A percentile compares a stretch with the other conserved stretches of the same genome.
phyloP scores from a whole-genome alignment of 1,140 invertebrate species.

The Leucophenga varia region DNA sequence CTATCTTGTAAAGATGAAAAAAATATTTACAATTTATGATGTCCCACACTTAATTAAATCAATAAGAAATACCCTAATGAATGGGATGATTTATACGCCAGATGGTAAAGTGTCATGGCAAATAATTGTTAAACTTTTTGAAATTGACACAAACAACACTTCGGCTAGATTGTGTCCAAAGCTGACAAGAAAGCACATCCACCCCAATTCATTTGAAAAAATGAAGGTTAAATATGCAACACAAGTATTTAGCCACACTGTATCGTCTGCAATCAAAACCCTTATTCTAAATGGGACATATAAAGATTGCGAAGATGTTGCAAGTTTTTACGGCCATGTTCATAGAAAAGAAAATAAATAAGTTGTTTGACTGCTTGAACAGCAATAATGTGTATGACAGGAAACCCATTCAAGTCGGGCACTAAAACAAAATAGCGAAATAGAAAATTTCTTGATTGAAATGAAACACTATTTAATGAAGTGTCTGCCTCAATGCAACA shows the following conservation, averaged over 20 bases:
- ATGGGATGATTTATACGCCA: slow-evolving; percentile 3
- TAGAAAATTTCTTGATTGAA: neutral
- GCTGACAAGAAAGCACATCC: slow-evolving; percentile 2
- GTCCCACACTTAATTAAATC: slow-evolving; percentile 11
- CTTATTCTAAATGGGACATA: slow-evolving; percentile 8
- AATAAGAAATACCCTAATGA: slow-evolving; percentile 8
- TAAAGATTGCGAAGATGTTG: slow-evolving; percentile 3
- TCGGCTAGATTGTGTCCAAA: slow-evolving; percentile 10
- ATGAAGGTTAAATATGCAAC: slow-evolving; percentile 14
- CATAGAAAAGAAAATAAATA: slow-evolving; percentile 1
- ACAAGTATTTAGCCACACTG: slow-evolving; percentile 11
- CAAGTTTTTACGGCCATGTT: neutral
- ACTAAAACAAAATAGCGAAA: neutral
- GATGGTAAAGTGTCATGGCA: slow-evolving; percentile 11
- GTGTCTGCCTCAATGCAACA: no score
- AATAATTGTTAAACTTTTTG: slow-evolving; percentile 3
- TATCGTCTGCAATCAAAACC: slow-evolving; percentile 5
- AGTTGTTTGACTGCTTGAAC: slow-evolving; percentile 11
- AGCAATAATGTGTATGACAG: slow-evolving; percentile 5
- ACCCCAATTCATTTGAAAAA: slow-evolving; percentile 10
- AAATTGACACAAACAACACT: neutral
- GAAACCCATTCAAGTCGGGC: neutral
- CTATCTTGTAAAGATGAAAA: slow-evolving; percentile 1
- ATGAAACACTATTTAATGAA: slow-evolving; percentile 8
- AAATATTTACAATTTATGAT: slow-evolving; percentile 10